Evolutionary conservation across 1,140 invertebrate species (phyloP), one percentile per base, ranked within the genome.

Genomic region (Drosophila subpulchrella): DNA sequence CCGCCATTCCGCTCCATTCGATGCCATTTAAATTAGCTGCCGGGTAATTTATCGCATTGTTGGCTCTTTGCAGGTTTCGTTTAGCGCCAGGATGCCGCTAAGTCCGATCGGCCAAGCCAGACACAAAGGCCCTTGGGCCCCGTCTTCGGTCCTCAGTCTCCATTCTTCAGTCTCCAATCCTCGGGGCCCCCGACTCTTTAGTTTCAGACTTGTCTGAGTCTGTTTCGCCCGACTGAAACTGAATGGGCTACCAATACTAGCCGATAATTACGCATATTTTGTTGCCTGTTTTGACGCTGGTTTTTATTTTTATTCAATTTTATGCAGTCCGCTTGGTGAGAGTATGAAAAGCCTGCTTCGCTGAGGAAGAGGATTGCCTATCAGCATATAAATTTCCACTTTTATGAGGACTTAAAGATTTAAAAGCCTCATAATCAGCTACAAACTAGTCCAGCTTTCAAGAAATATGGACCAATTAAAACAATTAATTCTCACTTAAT

Each of bases 41-140:
- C 83, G 83, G 83, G 83, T 86, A 73, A 86, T 86, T 86, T 86
- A 86, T 86, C 83, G 83, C 83, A 86, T 86, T 86, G 83, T 86
- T 86, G 83, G 44, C 63, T 54, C 55, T 68, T 88, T 77, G 79
- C 83, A 79, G 83, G 78, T 88, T 79, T 86, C 83, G 83, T 83
- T 86, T 83, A 86, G 83, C 83, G 83, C 83, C 83, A 82, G 83
- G 83, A 86, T 79, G 79, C 83, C 79, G 61, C 60, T 68, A 71
- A 63, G 34, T 75, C 59, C 44, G 32, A 42, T 34, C 34, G 39
- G 42, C 57, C 66, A 72, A 66, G 57, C 59, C 82, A 86, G 82
- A 88, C 82, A 82, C 83, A 85, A 85, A 88, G 75, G 78, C 68
- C 78, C 78, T 81, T 39, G 67, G 80, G 72, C 81, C 63, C 58